phyloP scores from a whole-genome alignment of 2,113 vertebrate species.

The Gallinago jamesoni region DNA sequence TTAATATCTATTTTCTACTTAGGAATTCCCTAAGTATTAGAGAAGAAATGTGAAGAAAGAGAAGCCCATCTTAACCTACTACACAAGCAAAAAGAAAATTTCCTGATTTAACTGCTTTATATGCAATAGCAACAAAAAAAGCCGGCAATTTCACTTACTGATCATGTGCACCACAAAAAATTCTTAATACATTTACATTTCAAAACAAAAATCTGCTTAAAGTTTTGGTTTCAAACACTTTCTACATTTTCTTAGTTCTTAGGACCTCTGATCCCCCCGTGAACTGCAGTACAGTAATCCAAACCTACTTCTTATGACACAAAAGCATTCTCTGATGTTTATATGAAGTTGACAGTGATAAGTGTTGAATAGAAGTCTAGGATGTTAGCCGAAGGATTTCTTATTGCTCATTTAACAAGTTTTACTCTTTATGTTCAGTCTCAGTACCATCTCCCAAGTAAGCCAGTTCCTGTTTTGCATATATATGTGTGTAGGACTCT shows the following conservation, averaged over 20 bases:
- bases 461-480: not conserved
- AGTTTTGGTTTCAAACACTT: not conserved
- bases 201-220: not conserved
- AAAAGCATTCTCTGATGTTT: not conserved
- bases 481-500: not conserved
- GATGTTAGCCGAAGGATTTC: not conserved
- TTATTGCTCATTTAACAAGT: not conserved
- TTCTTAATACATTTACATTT: not conserved
- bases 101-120: not conserved
- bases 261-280: not conserved
- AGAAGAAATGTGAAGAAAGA: not conserved
- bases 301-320: not conserved
- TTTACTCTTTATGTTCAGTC: not conserved
- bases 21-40: not conserved
- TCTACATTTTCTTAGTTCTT: not conserved
- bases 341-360: not conserved
- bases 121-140: not conserved
- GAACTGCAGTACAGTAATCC: not conserved
- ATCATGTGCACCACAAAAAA: not conserved
- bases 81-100: not conserved
- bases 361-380: not conserved
- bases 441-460: not conserved
- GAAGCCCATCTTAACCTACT: not conserved
- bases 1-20: not conserved
- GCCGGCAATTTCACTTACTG: not conserved